These are phyloP conservation scores for Leptonema lineaticorne DNA, from an alignment of 1,140 invertebrate genomes.

Conservation along the genomic window DNA sequence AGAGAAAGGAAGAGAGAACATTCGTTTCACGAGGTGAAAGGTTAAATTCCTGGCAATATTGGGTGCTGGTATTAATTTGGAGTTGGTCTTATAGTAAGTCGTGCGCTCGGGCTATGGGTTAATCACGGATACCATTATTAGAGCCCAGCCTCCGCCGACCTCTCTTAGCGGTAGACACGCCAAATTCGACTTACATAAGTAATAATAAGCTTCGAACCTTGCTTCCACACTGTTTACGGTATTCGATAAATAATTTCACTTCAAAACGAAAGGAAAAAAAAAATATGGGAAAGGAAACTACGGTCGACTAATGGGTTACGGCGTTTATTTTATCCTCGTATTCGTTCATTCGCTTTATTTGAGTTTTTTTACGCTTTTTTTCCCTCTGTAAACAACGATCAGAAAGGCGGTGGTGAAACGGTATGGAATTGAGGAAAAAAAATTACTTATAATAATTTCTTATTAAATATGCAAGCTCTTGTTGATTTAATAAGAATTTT, in stretches of 20 bases:
- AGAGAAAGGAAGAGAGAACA: neutral
- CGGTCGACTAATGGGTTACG: neutral
- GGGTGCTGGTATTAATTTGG: conserved; percentile 21
- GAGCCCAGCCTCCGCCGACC: neutral
- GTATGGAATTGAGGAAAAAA: too few relatives aligned
- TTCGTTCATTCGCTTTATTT: too few relatives aligned
- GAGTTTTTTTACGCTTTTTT: too few relatives aligned
- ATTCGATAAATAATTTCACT: neutral
- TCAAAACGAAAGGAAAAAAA: neutral
- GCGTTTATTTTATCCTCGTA: neutral
- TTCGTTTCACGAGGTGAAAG: conserved; percentile 6
- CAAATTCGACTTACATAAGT: neutral
- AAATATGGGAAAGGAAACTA: neutral
- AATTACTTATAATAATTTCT: too few relatives aligned
- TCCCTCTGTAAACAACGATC: too few relatives aligned
- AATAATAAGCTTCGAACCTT: neutral
- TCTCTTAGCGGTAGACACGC: too few relatives aligned
- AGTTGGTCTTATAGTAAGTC: neutral
- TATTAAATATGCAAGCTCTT: too few relatives aligned
- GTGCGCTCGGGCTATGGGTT: conserved; percentile 9
- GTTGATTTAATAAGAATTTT: too few relatives aligned
- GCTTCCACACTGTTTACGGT: neutral
- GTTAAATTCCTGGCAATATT: conserved; percentile 19
- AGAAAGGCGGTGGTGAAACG: too few relatives aligned
- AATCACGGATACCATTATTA: conserved; percentile 7